Percentiles rank a stretch among this genome's conserved stretches.
Evolutionary conservation across 2,113 vertebrate genomes (phyloP).

Genomic region (Takifugu bimaculatus): DNA sequence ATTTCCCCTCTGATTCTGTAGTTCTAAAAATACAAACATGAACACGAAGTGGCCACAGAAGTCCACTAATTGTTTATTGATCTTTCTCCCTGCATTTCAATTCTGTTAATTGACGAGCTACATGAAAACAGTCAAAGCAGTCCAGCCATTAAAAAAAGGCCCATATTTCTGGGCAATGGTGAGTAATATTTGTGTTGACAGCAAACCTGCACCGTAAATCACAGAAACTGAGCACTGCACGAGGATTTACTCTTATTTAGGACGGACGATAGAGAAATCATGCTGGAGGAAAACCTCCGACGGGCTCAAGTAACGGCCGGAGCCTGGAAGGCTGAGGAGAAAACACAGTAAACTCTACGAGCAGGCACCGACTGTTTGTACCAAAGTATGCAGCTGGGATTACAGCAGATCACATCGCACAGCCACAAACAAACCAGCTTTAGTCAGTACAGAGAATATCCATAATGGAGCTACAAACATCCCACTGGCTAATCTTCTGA

Average conservation of each 20-base stretch:
- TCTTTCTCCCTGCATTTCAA: constrained; percentile 5
- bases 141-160: constrained; percentile 5
- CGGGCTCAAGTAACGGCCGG: not conserved
- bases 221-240: constrained; percentile 31
- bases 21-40: not conserved
- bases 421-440: constrained; percentile 21
- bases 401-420: constrained; percentile 33
- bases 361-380: constrained; percentile 33
- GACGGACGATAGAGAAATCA: constrained; percentile 29
- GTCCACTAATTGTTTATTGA: constrained; percentile 15
- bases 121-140: constrained; percentile 18
- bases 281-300: constrained; percentile 19
- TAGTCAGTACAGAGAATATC: constrained; percentile 18
- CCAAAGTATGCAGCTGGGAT: constrained; percentile 11
- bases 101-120: constrained; percentile 9
- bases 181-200: constrained; percentile 4
- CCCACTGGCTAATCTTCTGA: constrained; percentile 9
- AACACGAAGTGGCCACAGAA: not conserved
- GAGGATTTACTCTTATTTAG: constrained; percentile 29
- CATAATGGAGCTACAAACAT: constrained; percentile 32
- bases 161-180: constrained; percentile 10
- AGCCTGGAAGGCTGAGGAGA: constrained; percentile 8
- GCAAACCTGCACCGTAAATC: constrained; percentile 20
- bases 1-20: not conserved
- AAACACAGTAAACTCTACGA: constrained; percentile 19